These are phyloP conservation scores for Netelia virgata DNA, from an alignment of 2,888 invertebrate genomes.

Conservation along the genomic window DNA sequence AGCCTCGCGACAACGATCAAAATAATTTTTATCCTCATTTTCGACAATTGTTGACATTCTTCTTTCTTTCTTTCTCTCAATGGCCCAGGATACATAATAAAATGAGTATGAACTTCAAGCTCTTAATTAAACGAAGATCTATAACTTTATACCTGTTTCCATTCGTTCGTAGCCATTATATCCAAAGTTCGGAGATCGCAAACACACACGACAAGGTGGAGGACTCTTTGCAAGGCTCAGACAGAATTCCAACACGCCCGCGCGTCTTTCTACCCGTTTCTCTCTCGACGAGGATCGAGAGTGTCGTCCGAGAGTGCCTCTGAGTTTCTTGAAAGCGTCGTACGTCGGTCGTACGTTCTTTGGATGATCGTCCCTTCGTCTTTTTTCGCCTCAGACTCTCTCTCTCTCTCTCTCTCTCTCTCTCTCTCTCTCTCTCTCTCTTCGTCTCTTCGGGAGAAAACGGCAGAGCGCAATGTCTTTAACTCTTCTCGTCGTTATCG, in stretches of 20 bases:
- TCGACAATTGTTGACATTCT: too few relatives aligned
- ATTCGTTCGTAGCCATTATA: too few relatives aligned
- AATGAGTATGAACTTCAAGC: too few relatives aligned
- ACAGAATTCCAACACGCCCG: slow-evolving; percentile 54
- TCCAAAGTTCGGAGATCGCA: too few relatives aligned
- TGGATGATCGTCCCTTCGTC: slow-evolving; percentile 42
- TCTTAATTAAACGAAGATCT: too few relatives aligned
- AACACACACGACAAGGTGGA: slow-evolving; percentile 2
- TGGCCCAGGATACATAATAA: too few relatives aligned
- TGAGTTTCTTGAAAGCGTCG: slow-evolving; percentile 44
- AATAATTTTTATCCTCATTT: too few relatives aligned
- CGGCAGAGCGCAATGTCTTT: slow-evolving; percentile 46
- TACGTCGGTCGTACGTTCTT: slow-evolving; percentile 60
- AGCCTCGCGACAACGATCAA: too few relatives aligned
- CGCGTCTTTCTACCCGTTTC: slow-evolving; percentile 1
- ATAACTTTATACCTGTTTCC: too few relatives aligned
- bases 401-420: slow-evolving; percentile 9
- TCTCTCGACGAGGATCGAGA: slow-evolving; percentile 28
- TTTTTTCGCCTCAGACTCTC: neutral
- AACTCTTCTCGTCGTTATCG: slow-evolving; percentile 56
- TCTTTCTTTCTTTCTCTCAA: too few relatives aligned
- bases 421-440: slow-evolving; percentile 30
- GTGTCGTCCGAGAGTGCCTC: slow-evolving; percentile 45
- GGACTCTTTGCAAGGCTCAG: slow-evolving; percentile 33
- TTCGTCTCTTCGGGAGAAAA: slow-evolving; percentile 37